phyloP scores from a whole-genome alignment of 2,888 invertebrate genomes.

The Nebria brevicollis region DNA sequence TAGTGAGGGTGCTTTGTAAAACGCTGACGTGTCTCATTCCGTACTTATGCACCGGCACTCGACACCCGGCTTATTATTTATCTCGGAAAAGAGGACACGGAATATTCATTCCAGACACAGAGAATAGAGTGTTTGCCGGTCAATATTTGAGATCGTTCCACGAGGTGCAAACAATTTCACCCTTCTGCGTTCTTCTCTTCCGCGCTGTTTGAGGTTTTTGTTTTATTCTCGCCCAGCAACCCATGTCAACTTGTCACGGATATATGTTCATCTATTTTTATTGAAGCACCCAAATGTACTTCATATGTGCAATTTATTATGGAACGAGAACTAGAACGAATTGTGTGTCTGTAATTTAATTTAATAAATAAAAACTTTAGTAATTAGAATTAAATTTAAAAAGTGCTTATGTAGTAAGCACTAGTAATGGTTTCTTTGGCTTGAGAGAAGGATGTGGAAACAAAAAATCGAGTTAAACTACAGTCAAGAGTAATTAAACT shows the following conservation, averaged over 20 bases:
- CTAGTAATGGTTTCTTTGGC: neutral
- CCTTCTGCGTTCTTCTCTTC: neutral
- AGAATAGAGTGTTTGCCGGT: neutral
- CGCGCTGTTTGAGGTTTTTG: neutral
- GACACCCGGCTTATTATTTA: neutral
- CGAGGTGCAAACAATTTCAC: neutral
- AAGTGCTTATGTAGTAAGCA: neutral
- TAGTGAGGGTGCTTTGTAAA: neutral
- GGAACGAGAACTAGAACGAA: no score
- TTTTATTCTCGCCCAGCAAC: neutral
- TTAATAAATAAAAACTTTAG: no score
- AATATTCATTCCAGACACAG: neutral
- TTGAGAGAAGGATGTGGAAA: neutral
- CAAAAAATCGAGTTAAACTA: neutral
- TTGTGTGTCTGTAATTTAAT: no score
- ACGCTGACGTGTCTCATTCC: neutral
- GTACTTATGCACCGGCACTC: neutral
- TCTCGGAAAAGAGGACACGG: neutral
- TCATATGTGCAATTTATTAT: no score
- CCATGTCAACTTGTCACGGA: neutral
- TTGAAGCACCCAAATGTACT: neutral
- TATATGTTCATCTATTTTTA: neutral
- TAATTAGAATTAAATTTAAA: neutral
- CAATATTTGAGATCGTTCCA: neutral
- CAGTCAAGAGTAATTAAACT: slow-evolving; percentile 1